A percentile compares a stretch with the other conserved stretches of the same genome.
These are phyloP conservation scores for Caenorhabditis sulstoni DNA, from an alignment of 2,888 invertebrate genomes.

Conservation along the genomic window DNA sequence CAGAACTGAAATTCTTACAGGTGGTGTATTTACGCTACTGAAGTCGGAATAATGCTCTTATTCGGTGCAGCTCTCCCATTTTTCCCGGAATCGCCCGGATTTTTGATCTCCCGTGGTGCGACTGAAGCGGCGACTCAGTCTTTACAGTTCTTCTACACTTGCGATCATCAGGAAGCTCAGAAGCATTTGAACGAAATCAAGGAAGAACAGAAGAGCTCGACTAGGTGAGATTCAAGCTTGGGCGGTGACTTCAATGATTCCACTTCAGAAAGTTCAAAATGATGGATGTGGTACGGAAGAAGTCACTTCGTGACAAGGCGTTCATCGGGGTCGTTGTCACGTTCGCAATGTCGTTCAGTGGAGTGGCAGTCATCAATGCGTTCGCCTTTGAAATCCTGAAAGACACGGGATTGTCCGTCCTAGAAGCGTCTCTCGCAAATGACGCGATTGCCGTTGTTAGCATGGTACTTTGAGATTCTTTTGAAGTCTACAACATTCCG, in stretches of 20 bases:
- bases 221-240: no score
- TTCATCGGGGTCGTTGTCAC: slow-evolving; percentile 67
- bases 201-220: slow-evolving; percentile 59
- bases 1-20: slow-evolving; percentile 6
- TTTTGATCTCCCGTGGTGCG: slow-evolving; percentile 58
- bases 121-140: slow-evolving; percentile 61
- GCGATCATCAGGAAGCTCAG: slow-evolving; percentile 51
- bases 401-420: slow-evolving; percentile 66
- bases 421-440: slow-evolving; percentile 73
- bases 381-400: slow-evolving; percentile 75
- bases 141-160: slow-evolving; percentile 67
- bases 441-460: slow-evolving; percentile 71
- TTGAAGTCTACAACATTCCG: background rate
- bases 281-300: slow-evolving; percentile 60
- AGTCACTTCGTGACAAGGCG: slow-evolving; percentile 60
- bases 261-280: slow-evolving; percentile 62
- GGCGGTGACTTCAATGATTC: background rate
- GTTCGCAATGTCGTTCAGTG: slow-evolving; percentile 75
- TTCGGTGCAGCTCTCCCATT: slow-evolving; percentile 61
- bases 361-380: slow-evolving; percentile 76
- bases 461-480: slow-evolving; percentile 66
- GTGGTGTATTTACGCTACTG: slow-evolving; percentile 71
- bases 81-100: slow-evolving; percentile 72
- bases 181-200: slow-evolving; percentile 56
- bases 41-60: slow-evolving; percentile 66